Evolutionary conservation across 2,113 vertebrate genomes (phyloP), one percentile per base, ranked within the genome.

Genomic region (Gadus macrocephalus): DNA sequence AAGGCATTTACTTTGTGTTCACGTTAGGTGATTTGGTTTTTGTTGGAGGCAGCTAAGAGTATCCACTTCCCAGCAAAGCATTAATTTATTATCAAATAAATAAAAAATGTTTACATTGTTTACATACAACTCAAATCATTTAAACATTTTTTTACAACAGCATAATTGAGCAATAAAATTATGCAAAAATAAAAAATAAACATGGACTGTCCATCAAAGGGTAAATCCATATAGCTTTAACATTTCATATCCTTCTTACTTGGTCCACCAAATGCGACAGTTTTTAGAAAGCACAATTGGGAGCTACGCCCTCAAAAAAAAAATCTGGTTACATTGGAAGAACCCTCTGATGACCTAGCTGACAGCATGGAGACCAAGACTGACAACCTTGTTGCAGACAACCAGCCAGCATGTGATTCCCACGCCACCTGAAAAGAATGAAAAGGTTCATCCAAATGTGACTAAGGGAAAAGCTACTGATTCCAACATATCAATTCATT

Each of bases 331-430:
- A 42, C 8, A 62, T 7, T 62, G 62, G 22, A 8, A 56, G 20
- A 14, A 55, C 75, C 2, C 42, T 49, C 42, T 49, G 42, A 49
- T 49, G 42, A 64, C 79, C 93, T 93, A 98, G 90, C 92, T 95
- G 85, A 97, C 87, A 9, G 95, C 91, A 72, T 94, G 92, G 0
- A 98, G 93, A 66, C 94, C 80, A 61, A 99, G 88, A 0, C 95
- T 93, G 53, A 98, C 94, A 2, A 99, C 96, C 86, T 99, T 99
- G 89, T 99, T 98, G 83, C 97, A 99, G 68, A 99, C 97, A 70
- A 99, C 93, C 66, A 99, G 92, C 97, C 97, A 99, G 79, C 95
- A 98, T 17, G 97, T 98, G 79, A 99, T 95, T 73, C 97, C 97
- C 72, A 99, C 94, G 28, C 96, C 97, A 89, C 96, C 97, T 99